Evolutionary conservation across 2,888 invertebrate genomes (phyloP), one percentile per base, ranked within the genome.

Genomic region (Osmoderma eremita): DNA sequence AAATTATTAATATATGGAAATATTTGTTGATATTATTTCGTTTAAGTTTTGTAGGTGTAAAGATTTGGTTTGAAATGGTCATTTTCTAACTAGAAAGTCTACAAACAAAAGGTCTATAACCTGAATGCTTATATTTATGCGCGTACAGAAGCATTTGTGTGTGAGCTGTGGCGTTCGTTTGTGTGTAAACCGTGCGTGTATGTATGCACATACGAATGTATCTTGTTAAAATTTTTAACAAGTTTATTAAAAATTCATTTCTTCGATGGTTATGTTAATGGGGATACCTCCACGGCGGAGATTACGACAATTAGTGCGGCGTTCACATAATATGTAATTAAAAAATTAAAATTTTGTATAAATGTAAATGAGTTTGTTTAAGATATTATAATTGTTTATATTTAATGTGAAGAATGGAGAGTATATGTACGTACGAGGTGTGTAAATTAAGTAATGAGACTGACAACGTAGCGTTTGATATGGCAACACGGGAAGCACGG

Each of bases 301-400:
- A 61, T 61, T 61, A 61, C 30, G 45, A 61, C 58, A 61, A 61
- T 67, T 67, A 67, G 63, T 62, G 30, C 22, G 45, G 41, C 49
- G 65, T 66, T 71, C 66, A 64, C 69, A 71, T 71, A 68, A 68
- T 67, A 65, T 68, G 63, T 68, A 71, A 71, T 71, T 71, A 70
- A 70, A 67, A 65, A 68, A 69, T 70, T 64, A 68, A 54, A 62
- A 63, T 65, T 68, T 69, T 69, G 63, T 63, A 67, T 65, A 70
- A 71, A 71, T 70, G 68, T 65, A 70, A 70, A 71, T 71, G 61
- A 64, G 48, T 53, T 56, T 56, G 49, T 66, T 66, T 65, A 68
- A 63, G 63, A 62, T 45, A 63, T 62, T 67, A 67, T 61, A 67
- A 67, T 67, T 67, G 61, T 67, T 66, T 58, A 65, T 65, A 65